These are phyloP conservation scores for Eurystomus glaucurus DNA, from an alignment of 2,797 vertebrate genomes.

Conservation along the genomic window DNA sequence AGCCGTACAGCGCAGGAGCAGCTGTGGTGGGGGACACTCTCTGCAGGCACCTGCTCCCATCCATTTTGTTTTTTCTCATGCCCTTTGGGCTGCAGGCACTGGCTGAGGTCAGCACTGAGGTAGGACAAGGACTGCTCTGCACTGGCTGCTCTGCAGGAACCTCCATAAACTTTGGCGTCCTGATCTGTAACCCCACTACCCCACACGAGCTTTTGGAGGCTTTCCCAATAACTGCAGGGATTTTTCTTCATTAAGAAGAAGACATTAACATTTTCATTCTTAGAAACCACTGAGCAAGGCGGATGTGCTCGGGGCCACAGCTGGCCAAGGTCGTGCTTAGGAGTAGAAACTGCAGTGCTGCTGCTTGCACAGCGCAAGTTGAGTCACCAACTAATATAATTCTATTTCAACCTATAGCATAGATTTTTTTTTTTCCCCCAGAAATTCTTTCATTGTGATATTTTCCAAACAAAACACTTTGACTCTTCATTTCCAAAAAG, in stretches of 20 bases:
- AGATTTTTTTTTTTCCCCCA: neutral
- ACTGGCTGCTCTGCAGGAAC: neutral
- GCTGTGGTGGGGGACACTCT: neutral
- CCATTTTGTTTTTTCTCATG: neutral
- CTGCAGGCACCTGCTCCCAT: neutral
- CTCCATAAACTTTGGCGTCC: neutral
- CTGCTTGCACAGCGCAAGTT: accelerated
- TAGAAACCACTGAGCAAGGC: neutral
- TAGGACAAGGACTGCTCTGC: neutral
- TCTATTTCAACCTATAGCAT: neutral
- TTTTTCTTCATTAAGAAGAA: neutral
- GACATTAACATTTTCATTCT: neutral
- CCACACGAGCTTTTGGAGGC: neutral
- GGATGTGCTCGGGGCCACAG: accelerated
- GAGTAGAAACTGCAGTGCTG: neutral
- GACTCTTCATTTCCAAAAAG: neutral
- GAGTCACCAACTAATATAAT: neutral
- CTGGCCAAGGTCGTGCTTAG: neutral
- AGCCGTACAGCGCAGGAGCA: accelerated
- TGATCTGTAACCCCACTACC: accelerated
- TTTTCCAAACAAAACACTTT: neutral
- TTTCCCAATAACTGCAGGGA: neutral
- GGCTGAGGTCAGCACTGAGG: neutral
- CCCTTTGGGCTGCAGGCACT: neutral
- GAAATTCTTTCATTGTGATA: neutral